A percentile compares a stretch with the other conserved stretches of the same genome.
Evolutionary conservation across 2,797 vertebrate species (phyloP).

Genomic region (Nothura maculosa): DNA sequence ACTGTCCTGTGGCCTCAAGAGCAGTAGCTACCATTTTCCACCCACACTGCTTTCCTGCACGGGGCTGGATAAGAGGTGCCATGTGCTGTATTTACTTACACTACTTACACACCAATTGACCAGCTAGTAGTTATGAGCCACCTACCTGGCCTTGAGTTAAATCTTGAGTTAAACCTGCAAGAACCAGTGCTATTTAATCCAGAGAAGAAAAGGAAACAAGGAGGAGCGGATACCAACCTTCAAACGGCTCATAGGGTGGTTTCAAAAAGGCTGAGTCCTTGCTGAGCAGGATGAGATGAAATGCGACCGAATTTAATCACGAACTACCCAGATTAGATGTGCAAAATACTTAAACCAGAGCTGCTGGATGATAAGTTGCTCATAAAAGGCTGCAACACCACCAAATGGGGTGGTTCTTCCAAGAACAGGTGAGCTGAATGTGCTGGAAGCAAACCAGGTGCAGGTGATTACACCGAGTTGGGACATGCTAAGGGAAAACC

Average conservation of each 20-base stretch:
- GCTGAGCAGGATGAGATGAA: neutral
- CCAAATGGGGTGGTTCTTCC: neutral
- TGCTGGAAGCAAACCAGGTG: constrained; percentile 18
- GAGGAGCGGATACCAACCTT: neutral
- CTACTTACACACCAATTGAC: neutral
- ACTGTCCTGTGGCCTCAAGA: neutral
- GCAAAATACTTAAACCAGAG: no score
- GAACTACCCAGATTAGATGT: neutral
- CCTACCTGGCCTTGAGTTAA: rapidly evolving
- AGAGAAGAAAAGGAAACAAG: neutral
- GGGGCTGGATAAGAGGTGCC: neutral
- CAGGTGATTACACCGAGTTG: neutral
- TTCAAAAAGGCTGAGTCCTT: neutral
- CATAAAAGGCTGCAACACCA: neutral
- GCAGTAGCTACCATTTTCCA: neutral
- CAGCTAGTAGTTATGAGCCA: neutral
- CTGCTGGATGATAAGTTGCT: no score
- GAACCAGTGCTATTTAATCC: neutral
- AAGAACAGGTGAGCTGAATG: constrained; percentile 1
- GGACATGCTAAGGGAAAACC: neutral
- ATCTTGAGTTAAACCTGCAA: neutral
- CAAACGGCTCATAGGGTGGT: neutral
- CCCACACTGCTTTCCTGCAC: neutral
- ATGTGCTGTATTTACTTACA: neutral
- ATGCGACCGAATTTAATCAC: neutral